Evolutionary conservation across 2,113 vertebrate species (phyloP).

Genomic region (Tor tambroides): DNA sequence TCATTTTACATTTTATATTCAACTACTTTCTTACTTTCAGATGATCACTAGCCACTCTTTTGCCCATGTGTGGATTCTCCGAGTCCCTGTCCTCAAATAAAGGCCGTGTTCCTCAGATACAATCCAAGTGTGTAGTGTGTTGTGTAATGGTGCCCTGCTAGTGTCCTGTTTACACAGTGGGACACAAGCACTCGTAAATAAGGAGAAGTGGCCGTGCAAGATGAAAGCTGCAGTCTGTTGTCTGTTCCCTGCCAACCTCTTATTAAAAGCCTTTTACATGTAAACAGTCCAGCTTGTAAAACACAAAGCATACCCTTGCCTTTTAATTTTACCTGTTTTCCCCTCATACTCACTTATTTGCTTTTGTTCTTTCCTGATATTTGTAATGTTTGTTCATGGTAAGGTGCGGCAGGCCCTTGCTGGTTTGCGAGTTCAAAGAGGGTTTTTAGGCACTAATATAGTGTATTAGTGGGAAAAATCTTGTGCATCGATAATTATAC

Average conservation of each 20-base stretch:
- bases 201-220: conserved; percentile 67
- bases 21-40: not conserved
- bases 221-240: conserved; percentile 72
- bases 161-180: conserved; percentile 61
- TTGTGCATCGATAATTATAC: not conserved
- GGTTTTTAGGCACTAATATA: not conserved
- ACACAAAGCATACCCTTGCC: conserved; percentile 52
- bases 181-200: conserved; percentile 72
- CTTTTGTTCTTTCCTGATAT: conserved; percentile 30
- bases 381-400: conserved; percentile 49
- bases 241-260: conserved; percentile 65
- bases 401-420: not conserved
- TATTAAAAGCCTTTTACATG: conserved; percentile 77
- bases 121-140: conserved; percentile 1
- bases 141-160: conserved; percentile 36
- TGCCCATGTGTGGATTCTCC: not conserved
- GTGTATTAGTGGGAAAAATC: not conserved
- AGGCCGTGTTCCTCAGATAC: not conserved
- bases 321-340: conserved; percentile 45
- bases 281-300: conserved; percentile 72
- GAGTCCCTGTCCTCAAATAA: not conserved
- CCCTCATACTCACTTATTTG: conserved; percentile 26
- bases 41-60: not conserved
- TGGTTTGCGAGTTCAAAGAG: not conserved
- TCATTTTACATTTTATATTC: not conserved